Conservation (phyloP, 2,113 vertebrate species). For the Xiphophorus hellerii region DNA sequence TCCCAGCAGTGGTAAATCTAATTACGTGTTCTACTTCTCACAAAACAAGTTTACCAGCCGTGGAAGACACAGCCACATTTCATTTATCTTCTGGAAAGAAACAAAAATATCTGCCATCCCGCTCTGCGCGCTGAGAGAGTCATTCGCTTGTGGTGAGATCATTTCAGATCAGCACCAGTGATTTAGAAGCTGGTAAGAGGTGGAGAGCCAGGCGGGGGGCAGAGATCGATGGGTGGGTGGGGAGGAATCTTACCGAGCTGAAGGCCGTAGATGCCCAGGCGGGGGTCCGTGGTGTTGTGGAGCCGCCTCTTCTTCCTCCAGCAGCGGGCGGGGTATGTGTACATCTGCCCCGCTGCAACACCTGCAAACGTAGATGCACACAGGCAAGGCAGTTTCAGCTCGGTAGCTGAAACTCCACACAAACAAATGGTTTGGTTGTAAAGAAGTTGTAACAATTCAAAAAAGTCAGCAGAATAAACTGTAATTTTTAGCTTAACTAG, state of each 20-base stretch:
- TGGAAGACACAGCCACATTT: conserved; percentile 64
- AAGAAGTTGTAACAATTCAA: background rate
- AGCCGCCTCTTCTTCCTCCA: conserved; percentile 97
- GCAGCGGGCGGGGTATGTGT: conserved; percentile 96
- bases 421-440: background rate
- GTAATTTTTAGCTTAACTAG: no score
- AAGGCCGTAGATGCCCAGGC: conserved; percentile 89
- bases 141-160: conserved; percentile 59
- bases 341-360: conserved; percentile 91
- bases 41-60: conserved; percentile 72
- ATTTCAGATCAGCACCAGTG: conserved; percentile 61
- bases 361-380: conserved; percentile 70
- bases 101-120: conserved; percentile 55
- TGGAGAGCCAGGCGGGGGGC: background rate
- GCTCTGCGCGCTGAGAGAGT: conserved; percentile 32
- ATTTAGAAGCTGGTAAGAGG: conserved; percentile 54
- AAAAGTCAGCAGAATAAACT: background rate
- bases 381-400: background rate
- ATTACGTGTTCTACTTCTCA: conserved; percentile 73
- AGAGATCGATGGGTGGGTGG: background rate
- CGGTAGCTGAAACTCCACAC: background rate
- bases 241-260: conserved; percentile 84
- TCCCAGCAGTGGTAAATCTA: conserved; percentile 73
- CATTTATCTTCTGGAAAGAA: conserved; percentile 56
- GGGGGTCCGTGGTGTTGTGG: conserved; percentile 89